Conservation (phyloP, 2,888 invertebrate species). For the Drosophila algonquin region DNA sequence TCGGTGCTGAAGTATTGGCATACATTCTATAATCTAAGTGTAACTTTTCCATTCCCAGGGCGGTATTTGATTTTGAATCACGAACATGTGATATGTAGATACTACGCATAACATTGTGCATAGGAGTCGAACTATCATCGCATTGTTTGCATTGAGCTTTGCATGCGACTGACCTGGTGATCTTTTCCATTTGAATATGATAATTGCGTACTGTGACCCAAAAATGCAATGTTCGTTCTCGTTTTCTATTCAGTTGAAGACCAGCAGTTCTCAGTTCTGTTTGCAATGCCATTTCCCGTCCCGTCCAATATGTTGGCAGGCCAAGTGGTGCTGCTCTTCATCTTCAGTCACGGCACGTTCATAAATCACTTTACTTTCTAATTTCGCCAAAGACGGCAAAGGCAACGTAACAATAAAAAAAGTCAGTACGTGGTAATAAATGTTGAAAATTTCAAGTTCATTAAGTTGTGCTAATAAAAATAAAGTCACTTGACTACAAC, state of each 20-base stretch:
- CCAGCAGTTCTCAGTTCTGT: neutral
- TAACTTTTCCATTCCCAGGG: too few relatives aligned
- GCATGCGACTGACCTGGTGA: neutral
- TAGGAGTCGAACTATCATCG: neutral
- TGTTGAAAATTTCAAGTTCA: conserved; percentile 77
- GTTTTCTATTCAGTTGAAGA: too few relatives aligned
- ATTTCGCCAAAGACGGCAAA: conserved; percentile 47
- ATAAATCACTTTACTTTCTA: conserved; percentile 77
- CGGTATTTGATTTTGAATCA: too few relatives aligned
- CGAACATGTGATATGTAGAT: too few relatives aligned
- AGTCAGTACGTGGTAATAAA: conserved; percentile 64
- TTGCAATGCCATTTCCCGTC: neutral
- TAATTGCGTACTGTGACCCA: neutral
- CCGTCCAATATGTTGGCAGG: neutral
- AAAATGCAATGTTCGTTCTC: neutral
- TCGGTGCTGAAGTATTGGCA: too few relatives aligned
- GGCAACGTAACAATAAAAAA: neutral
- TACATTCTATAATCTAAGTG: too few relatives aligned
- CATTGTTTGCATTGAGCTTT: too few relatives aligned
- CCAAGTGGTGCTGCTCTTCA: conserved; percentile 18
- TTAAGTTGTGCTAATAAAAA: conserved; percentile 81
- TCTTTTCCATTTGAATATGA: neutral
- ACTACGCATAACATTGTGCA: too few relatives aligned
- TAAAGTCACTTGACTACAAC: conserved; percentile 79
- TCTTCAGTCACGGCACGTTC: conserved; percentile 59